Conservation (phyloP, 2,113 vertebrate genomes). For the Serinus canaria region DNA sequence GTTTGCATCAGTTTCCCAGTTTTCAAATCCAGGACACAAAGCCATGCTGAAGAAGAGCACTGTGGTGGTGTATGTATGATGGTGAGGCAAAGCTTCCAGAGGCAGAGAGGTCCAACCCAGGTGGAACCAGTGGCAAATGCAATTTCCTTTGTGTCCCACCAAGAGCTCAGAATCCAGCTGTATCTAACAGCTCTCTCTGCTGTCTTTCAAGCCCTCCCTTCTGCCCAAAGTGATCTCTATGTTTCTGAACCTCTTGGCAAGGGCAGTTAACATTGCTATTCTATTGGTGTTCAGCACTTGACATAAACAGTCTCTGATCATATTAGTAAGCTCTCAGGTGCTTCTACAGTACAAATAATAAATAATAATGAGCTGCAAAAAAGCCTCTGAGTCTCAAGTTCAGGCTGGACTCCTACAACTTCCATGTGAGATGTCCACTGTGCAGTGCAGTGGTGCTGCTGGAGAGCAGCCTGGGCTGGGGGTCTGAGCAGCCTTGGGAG, state of each 20-base stretch:
- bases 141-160: not conserved
- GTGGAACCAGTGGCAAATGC: not conserved
- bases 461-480: not conserved
- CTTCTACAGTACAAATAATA: constrained; percentile 42
- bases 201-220: not conserved
- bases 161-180: not conserved
- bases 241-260: constrained; percentile 17
- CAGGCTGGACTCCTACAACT: not conserved
- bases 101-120: not conserved
- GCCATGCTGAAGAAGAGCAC: not conserved
- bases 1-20: not conserved
- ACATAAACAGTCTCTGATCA: constrained; percentile 21
- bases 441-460: not conserved
- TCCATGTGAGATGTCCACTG: not conserved
- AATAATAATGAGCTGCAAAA: constrained; percentile 45
- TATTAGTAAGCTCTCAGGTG: constrained; percentile 39
- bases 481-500: not conserved
- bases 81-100: not conserved
- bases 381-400: not conserved
- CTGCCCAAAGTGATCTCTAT: not conserved
- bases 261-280: constrained; percentile 35
- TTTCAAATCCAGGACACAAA: not conserved
- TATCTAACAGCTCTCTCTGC: not conserved
- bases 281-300: constrained; percentile 6
- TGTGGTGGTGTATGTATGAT: not conserved